Evolutionary conservation across 2,888 invertebrate genomes (phyloP).

Genomic region (Acrobasis repandana): DNA sequence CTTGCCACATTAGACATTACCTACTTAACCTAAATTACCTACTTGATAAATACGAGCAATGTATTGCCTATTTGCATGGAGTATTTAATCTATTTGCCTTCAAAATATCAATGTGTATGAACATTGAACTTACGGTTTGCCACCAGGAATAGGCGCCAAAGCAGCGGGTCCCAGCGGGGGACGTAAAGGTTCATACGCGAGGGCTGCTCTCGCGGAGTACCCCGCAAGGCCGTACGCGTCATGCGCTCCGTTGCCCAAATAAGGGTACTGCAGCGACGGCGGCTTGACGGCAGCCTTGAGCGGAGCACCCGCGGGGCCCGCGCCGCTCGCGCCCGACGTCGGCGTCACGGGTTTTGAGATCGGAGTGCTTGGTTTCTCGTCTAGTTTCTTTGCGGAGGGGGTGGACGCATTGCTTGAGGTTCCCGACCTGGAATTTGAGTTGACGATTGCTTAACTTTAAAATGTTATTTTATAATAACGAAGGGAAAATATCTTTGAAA

Average conservation of each 20-base stretch:
- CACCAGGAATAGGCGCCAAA: slow-evolving; percentile 88
- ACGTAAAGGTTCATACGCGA: slow-evolving; percentile 76
- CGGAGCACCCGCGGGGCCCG: slow-evolving; percentile 82
- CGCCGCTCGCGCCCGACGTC: slow-evolving; percentile 85
- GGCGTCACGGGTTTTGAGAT: slow-evolving; percentile 95
- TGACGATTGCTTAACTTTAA: neutral
- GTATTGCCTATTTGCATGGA: too few relatives aligned
- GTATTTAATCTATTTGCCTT: too few relatives aligned
- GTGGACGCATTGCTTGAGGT: slow-evolving; percentile 96
- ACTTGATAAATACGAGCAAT: too few relatives aligned
- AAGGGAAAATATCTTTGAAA: too few relatives aligned
- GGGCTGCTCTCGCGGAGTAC: slow-evolving; percentile 75
- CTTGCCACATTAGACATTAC: too few relatives aligned
- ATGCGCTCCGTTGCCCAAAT: slow-evolving; percentile 78
- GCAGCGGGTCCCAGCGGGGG: slow-evolving; percentile 81
- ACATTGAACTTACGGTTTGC: slow-evolving; percentile 90
- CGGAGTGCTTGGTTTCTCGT: slow-evolving; percentile 95
- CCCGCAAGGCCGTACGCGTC: slow-evolving; percentile 78
- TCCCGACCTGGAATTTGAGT: slow-evolving; percentile 84
- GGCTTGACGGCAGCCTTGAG: slow-evolving; percentile 83
- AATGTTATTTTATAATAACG: too few relatives aligned
- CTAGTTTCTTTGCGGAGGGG: slow-evolving; percentile 92
- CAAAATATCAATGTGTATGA: too few relatives aligned
- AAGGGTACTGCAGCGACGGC: slow-evolving; percentile 85
- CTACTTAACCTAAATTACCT: too few relatives aligned